Evolutionary conservation across 2,888 invertebrate genomes (phyloP).

Genomic region (Sinelater perroti): DNA sequence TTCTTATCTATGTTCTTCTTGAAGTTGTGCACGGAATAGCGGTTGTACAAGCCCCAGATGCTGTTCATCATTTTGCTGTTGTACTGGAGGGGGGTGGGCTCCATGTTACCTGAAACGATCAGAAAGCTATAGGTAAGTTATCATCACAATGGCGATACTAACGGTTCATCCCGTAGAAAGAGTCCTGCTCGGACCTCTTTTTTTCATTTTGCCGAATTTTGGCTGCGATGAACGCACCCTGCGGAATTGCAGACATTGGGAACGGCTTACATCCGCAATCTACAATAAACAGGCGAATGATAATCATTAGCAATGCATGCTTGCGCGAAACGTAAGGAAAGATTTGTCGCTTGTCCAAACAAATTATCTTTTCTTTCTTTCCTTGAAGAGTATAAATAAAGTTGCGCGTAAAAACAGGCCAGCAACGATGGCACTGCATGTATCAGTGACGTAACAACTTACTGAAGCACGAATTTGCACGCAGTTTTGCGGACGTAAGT

Average conservation of each 20-base stretch:
- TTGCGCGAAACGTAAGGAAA: too few species aligned
- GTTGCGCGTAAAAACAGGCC: too few species aligned
- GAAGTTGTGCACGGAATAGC: constrained; percentile 87
- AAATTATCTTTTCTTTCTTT: too few species aligned
- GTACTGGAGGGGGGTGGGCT: constrained; percentile 71
- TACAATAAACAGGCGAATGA: constrained; percentile 49
- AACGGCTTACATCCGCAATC: constrained; percentile 56
- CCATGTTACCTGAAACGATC: constrained; percentile 21
- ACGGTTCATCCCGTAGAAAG: constrained; percentile 42
- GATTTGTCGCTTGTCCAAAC: too few species aligned
- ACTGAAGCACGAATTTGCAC: constrained; percentile 8
- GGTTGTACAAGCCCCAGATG: constrained; percentile 91
- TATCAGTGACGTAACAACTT: constrained; percentile 12
- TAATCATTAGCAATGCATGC: too few species aligned
- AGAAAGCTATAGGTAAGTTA: not conserved
- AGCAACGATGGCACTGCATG: too few species aligned
- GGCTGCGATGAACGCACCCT: constrained; percentile 76
- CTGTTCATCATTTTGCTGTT: constrained; percentile 90
- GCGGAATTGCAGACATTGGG: constrained; percentile 78
- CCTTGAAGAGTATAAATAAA: too few species aligned
- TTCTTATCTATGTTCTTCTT: constrained; percentile 77
- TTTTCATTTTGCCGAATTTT: constrained; percentile 72
- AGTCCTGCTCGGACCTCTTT: constrained; percentile 63
- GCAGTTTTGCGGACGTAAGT: constrained; percentile 2
- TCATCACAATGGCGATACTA: constrained; percentile 6